Evolutionary conservation across 2,113 vertebrate genomes (phyloP).

Genomic region (Gasterosteus nipponicus): DNA sequence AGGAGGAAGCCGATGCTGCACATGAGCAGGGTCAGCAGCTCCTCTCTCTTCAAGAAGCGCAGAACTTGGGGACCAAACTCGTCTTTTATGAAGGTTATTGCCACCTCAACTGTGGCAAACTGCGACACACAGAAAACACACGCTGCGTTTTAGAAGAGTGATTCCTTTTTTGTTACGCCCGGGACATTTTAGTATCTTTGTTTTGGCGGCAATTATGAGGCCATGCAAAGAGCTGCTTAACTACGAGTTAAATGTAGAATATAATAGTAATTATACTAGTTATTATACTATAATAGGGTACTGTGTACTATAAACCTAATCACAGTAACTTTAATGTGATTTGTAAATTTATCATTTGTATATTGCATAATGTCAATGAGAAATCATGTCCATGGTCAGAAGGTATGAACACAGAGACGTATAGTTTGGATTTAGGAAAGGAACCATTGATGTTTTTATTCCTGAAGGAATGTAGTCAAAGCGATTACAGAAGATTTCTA

Average conservation of each 20-base stretch:
- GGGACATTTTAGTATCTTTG: not conserved
- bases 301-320: not conserved
- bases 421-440: not conserved
- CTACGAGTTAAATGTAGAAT: not conserved
- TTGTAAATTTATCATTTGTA: not conserved
- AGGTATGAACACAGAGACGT: not conserved
- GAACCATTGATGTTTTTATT: not conserved
- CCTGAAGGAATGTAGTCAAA: not conserved
- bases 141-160: not conserved
- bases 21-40: constrained; percentile 73
- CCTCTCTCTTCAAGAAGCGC: constrained; percentile 72
- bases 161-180: not conserved
- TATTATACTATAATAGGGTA: not conserved
- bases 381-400: not conserved
- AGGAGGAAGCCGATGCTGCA: constrained; percentile 71
- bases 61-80: constrained; percentile 68
- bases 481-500: not conserved
- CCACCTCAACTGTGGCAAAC: constrained; percentile 81
- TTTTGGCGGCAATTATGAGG: not conserved
- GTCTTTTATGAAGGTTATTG: constrained; percentile 78
- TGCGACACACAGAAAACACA: constrained; percentile 45
- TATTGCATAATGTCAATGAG: not conserved
- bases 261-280: not conserved
- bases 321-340: not conserved
- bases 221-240: not conserved